These are phyloP conservation scores for Crenichthys baileyi DNA, from an alignment of 2,797 vertebrate genomes.

Conservation along the genomic window DNA sequence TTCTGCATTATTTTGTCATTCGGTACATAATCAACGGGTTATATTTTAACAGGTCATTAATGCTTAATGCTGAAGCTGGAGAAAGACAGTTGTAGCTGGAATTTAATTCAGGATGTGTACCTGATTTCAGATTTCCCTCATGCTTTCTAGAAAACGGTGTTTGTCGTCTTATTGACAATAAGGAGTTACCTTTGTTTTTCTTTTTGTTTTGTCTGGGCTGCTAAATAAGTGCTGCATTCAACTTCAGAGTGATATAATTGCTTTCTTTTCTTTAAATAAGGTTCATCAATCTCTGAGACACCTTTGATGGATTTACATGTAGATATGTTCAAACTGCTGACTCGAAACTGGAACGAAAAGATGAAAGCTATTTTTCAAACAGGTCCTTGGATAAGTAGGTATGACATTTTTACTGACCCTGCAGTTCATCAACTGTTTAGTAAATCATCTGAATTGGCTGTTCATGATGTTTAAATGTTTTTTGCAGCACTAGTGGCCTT, in stretches of 20 bases:
- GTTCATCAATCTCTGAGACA: constrained; percentile 19
- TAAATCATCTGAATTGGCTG: neutral
- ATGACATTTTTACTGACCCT: constrained; percentile 10
- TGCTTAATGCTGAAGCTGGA: neutral
- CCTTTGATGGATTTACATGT: constrained; percentile 14
- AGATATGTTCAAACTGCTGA: constrained; percentile 19
- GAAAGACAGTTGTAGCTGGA: neutral
- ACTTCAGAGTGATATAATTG: constrained; percentile 5
- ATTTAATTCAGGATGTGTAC: neutral
- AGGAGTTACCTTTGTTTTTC: neutral
- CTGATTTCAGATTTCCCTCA: neutral
- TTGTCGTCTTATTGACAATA: constrained; percentile 9
- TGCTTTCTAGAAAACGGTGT: neutral
- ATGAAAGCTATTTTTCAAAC: constrained; percentile 21
- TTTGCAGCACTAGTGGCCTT: too few relatives aligned
- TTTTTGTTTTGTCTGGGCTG: neutral
- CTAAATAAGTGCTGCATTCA: constrained; percentile 8
- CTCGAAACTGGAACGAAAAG: constrained; percentile 17
- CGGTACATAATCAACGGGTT: neutral
- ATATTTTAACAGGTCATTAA: neutral
- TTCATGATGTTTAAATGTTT: constrained; percentile 2
- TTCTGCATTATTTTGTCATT: neutral
- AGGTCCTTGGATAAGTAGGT: constrained; percentile 4
- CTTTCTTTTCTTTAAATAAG: constrained; percentile 19
- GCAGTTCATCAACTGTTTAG: constrained; percentile 16